These are phyloP conservation scores for Rotaria magnacalcarata DNA, from an alignment of 2,888 invertebrate genomes.

Conservation along the genomic window DNA sequence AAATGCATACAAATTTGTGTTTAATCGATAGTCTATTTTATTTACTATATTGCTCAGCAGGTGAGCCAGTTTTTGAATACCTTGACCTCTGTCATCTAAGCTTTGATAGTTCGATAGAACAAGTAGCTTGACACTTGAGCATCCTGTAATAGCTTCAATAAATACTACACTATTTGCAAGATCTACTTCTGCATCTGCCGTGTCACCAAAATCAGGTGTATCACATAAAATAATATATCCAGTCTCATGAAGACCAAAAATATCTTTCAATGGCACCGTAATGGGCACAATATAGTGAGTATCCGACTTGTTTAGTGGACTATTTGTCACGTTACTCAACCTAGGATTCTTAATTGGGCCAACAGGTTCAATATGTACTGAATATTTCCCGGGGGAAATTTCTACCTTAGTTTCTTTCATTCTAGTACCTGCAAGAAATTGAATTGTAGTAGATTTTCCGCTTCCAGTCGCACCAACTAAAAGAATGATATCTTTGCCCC, in stretches of 20 bases:
- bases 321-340: not conserved
- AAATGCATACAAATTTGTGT: not conserved
- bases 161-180: not conserved
- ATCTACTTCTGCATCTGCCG: not conserved
- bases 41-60: not conserved
- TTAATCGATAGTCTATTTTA: not conserved
- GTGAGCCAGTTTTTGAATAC: not conserved
- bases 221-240: no score
- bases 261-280: no score
- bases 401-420: not conserved
- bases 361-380: not conserved
- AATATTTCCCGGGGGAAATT: not conserved
- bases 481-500: not conserved
- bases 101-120: not conserved
- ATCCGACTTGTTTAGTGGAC: no score
- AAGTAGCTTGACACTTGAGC: not conserved
- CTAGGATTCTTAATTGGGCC: not conserved
- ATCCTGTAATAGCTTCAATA: not conserved
- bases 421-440: not conserved
- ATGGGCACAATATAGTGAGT: no score
- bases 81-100: not conserved
- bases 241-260: no score
- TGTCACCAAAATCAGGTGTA: slow-evolving; percentile 18
- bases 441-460: slow-evolving; percentile 6
- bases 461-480: not conserved